Conservation (phyloP, 2,113 vertebrate genomes). For the Percina caprodes region DNA sequence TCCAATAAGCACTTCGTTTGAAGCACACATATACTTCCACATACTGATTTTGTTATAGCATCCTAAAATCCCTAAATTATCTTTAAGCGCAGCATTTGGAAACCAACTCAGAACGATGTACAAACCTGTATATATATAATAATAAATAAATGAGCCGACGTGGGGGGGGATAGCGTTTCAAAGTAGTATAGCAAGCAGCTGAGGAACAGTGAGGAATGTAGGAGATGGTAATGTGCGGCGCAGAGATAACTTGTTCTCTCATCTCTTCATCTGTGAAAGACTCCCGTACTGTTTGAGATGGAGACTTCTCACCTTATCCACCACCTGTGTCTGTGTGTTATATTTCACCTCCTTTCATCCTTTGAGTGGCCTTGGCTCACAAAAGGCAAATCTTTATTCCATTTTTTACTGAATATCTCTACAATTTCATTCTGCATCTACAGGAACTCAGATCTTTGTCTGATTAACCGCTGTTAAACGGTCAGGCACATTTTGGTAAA, state of each 20-base stretch:
- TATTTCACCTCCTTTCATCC: background rate
- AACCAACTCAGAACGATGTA: background rate
- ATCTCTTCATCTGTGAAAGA: constrained; percentile 25
- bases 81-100: background rate
- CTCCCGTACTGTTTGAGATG: background rate
- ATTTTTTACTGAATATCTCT: background rate
- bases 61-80: background rate
- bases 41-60: background rate
- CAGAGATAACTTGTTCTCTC: constrained; percentile 30
- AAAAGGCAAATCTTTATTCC: background rate
- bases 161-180: background rate
- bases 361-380: background rate
- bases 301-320: background rate
- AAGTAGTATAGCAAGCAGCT: background rate
- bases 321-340: background rate
- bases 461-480: background rate
- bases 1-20: constrained; percentile 13
- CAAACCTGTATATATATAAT: no score
- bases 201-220: background rate
- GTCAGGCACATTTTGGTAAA: background rate
- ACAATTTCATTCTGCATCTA: background rate
- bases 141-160: background rate
- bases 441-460: background rate
- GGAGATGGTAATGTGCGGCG: constrained; percentile 6
- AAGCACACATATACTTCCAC: background rate